phyloP scores from a whole-genome alignment of 2,888 invertebrate species.

The Invenusta paracnida region DNA sequence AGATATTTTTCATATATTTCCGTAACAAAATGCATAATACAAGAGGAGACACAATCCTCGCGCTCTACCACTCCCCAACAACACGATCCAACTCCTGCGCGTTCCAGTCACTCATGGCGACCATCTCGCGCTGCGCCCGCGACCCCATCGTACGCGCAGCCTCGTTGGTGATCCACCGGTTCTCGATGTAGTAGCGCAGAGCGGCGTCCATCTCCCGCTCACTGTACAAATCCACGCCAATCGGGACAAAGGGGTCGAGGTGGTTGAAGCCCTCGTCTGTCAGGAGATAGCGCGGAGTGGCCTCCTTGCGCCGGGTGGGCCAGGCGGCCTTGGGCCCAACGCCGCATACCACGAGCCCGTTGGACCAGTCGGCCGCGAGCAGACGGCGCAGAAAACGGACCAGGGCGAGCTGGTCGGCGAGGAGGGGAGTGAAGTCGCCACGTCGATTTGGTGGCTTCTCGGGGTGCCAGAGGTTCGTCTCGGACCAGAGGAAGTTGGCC shows the following conservation, averaged over 20 bases:
- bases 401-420: neutral
- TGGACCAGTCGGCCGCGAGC: constrained; percentile 18
- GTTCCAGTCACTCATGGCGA: neutral
- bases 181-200: neutral
- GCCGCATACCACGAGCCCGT: constrained; percentile 28
- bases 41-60: too few relatives aligned
- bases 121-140: neutral
- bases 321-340: constrained; percentile 7
- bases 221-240: constrained; percentile 9
- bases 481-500: neutral
- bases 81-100: neutral
- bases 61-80: neutral
- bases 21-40: too few relatives aligned
- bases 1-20: too few relatives aligned
- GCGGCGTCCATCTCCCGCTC: neutral
- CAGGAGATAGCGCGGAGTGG: constrained; percentile 28
- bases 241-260: constrained; percentile 37
- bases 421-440: neutral
- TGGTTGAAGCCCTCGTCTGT: constrained; percentile 32
- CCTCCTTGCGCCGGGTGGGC: neutral
- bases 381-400: neutral
- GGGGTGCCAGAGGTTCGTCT: too few relatives aligned
- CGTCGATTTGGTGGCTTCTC: neutral
- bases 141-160: neutral
- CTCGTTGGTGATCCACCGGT: neutral